Percentiles rank a stretch among this genome's conserved stretches.
phyloP scores from a whole-genome alignment of 2,888 invertebrate genomes.

The Lissocephala sabroskyi region DNA sequence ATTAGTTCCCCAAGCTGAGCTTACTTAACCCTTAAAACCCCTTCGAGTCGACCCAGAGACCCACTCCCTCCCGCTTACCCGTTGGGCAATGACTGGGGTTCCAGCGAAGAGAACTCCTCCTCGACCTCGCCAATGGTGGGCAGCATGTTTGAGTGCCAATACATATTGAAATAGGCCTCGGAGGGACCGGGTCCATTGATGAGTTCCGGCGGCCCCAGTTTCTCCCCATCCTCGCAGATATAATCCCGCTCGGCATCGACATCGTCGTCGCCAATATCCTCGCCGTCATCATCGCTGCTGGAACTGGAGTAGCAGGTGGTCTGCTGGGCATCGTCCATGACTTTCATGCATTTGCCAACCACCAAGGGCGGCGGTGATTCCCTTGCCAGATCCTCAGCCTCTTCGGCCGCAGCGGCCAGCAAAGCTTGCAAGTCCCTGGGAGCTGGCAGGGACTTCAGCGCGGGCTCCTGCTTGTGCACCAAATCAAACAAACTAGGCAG shows the following conservation, averaged over 20 bases:
- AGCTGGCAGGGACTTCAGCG: slow-evolving; percentile 2
- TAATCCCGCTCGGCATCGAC: slow-evolving; percentile 64
- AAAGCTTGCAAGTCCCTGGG: slow-evolving; percentile 33
- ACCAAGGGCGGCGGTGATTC: slow-evolving; percentile 57
- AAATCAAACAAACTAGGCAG: slow-evolving; percentile 82
- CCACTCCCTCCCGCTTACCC: slow-evolving; percentile 49
- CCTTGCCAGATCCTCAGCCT: slow-evolving; percentile 31
- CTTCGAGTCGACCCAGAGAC: too few species aligned
- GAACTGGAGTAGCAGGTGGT: slow-evolving; percentile 67
- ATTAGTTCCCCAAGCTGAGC: too few species aligned
- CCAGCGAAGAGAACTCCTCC: slow-evolving; percentile 72
- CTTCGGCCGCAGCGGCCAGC: slow-evolving; percentile 40
- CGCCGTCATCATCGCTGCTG: slow-evolving; percentile 60
- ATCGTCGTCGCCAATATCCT: slow-evolving; percentile 41
- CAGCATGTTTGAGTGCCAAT: slow-evolving; percentile 72
- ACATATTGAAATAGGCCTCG: slow-evolving; percentile 72
- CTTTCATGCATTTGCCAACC: slow-evolving; percentile 69
- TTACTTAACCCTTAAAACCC: too few species aligned
- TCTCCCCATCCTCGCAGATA: slow-evolving; percentile 71
- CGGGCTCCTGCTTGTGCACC: slow-evolving; percentile 76
- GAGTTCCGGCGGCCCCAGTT: slow-evolving; percentile 71
- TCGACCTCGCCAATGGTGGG: slow-evolving; percentile 73
- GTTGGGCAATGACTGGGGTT: slow-evolving; percentile 65
- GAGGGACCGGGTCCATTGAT: slow-evolving; percentile 72
- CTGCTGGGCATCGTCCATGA: slow-evolving; percentile 44